Evolutionary conservation across 2,888 invertebrate species (phyloP), one percentile per base, ranked within the genome.

Genomic region (Agrotis exclamationis): DNA sequence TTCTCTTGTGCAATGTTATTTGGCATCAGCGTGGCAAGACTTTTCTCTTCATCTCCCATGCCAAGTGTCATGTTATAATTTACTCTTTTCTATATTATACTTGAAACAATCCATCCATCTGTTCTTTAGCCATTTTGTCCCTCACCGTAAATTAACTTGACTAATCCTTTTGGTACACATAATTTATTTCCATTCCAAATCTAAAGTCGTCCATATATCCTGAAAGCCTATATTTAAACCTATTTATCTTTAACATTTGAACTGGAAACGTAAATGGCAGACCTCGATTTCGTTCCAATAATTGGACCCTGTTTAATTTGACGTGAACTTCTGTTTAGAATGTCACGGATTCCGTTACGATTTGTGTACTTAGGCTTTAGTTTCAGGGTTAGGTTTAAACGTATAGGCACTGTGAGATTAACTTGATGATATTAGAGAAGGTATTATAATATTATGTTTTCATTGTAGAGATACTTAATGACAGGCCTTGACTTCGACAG

Each of bases 281-380:
- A 39, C 22, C 16, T n/a, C 51, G 22, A 60, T 22, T 44, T 22
- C 44, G 60, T 51, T 72, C 28, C 60, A 72, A 73, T 76, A 75
- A 76, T 74, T 67, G 48, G 50, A 44, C 0, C 33, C 68, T 60
- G 76, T 74, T 76, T 22, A 67, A 76, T 74, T 56, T 39, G 54
- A 60, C 59, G 68, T 74, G 58, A 70, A 51, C 16, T 70, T 72
- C 24, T 45, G 16, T 16, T 59, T 22, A 7, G 33, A 33, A 59
- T 24, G 48, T 33, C 54, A 56, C 16, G 20, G 48, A 45, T 33
- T 66, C 44, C 13, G 16, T 48, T 48, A 11, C 16, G 22, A 75
- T 66, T 48, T 53, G 59, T 59, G 16, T 54, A 39, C 39, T 39
- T 39, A 11, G 11, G 39, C 11, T 24, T 24, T 24, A 22, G 28